Conservation (phyloP, 2,888 invertebrate species). For the Stramonita haemastoma region DNA sequence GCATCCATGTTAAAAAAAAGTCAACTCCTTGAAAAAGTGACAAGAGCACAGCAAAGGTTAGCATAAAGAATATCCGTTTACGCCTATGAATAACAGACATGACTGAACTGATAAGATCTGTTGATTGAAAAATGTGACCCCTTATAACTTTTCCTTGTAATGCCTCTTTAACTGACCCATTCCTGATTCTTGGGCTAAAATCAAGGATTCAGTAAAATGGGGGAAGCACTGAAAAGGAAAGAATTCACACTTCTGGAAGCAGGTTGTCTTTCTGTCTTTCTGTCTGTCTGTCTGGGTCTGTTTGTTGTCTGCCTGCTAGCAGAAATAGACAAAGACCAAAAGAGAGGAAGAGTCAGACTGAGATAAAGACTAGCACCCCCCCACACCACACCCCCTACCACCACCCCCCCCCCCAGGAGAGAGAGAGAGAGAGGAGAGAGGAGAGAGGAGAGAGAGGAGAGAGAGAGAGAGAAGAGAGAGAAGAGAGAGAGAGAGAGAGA, state of each 20-base stretch:
- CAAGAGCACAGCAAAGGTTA: not conserved
- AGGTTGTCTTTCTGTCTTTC: not conserved
- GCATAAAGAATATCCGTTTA: not conserved
- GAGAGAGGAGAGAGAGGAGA: not conserved
- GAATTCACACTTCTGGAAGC: not conserved
- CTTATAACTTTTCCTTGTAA: not conserved
- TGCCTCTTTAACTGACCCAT: not conserved
- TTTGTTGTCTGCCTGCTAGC: no score
- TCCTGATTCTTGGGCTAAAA: not conserved
- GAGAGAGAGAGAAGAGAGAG: no score
- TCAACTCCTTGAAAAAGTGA: not conserved
- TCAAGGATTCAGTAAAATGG: not conserved
- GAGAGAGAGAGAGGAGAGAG: conserved; percentile 6
- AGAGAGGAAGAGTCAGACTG: not conserved
- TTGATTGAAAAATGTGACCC: not conserved
- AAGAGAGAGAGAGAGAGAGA: not conserved
- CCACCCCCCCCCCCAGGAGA: no score
- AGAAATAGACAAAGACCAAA: not conserved
- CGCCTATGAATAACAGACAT: not conserved
- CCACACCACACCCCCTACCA: no score
- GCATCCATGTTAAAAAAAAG: no score
- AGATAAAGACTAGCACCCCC: no score
- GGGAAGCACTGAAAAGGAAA: not conserved
- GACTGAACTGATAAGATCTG: not conserved
- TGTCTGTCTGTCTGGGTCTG: not conserved